Evolutionary conservation across 1,140 invertebrate genomes (phyloP).

Genomic region (Acromyrmex heyeri): DNA sequence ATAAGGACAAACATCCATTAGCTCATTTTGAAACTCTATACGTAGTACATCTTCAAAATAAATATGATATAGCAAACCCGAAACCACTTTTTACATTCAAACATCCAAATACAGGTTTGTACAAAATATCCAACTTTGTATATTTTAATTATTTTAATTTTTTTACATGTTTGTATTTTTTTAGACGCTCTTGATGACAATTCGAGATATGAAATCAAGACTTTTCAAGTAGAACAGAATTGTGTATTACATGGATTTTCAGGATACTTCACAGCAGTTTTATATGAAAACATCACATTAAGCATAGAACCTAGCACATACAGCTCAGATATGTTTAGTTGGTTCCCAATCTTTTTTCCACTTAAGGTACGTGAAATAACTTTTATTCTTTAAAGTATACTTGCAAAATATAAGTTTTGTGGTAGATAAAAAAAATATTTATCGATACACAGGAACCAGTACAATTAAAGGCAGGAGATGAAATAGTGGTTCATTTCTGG

Average conservation of each 20-base stretch:
- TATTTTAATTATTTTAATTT: slow-evolving; percentile 25
- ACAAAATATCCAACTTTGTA: neutral
- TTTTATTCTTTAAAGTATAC: neutral
- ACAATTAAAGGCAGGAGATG: slow-evolving; percentile 89
- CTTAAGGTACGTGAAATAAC: slow-evolving; percentile 89
- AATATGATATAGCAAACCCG: slow-evolving; percentile 93
- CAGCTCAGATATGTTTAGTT: slow-evolving; percentile 97
- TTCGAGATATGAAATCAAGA: slow-evolving; percentile 90
- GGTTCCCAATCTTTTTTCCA: slow-evolving; percentile 99
- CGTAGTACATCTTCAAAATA: slow-evolving; percentile 97
- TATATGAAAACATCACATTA: slow-evolving; percentile 94
- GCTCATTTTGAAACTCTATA: slow-evolving; percentile 95
- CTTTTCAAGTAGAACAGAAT: slow-evolving; percentile 91
- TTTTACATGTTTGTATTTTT: slow-evolving; percentile 76
- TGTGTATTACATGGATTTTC: slow-evolving; percentile 96
- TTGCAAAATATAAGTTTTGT: neutral
- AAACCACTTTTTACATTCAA: slow-evolving; percentile 95
- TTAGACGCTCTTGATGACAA: slow-evolving; percentile 90
- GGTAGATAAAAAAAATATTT: slow-evolving; percentile 26
- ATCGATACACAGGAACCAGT: slow-evolving; percentile 90
- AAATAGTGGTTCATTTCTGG: slow-evolving; percentile 95
- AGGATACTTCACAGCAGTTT: slow-evolving; percentile 96
- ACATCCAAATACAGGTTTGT: slow-evolving; percentile 93
- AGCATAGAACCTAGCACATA: slow-evolving; percentile 96
- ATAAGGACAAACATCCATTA: slow-evolving; percentile 88